phyloP scores from a whole-genome alignment of 2,888 invertebrate genomes.

The Ectobius pallidus region DNA sequence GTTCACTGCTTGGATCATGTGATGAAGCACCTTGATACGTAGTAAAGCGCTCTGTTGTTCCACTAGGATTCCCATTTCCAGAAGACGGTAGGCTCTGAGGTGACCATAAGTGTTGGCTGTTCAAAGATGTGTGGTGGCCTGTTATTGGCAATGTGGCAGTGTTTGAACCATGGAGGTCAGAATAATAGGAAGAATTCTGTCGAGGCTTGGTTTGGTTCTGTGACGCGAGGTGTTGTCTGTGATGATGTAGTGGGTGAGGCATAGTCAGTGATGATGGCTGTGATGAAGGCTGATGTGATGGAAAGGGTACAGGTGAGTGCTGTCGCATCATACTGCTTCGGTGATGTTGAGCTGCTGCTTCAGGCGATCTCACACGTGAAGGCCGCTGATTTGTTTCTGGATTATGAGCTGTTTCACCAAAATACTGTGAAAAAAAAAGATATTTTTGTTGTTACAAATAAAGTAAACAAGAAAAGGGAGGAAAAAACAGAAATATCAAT shows the following conservation, averaged over 20 bases:
- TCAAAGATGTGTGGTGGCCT: background rate
- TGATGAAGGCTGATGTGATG: conserved; percentile 40
- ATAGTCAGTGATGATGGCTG: conserved; percentile 42
- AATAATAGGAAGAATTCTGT: background rate
- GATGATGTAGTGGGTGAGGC: conserved; percentile 45
- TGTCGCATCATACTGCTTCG: conserved; percentile 26
- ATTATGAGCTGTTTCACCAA: conserved; percentile 88
- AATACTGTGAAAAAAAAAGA: conserved; percentile 67
- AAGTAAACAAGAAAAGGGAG: background rate
- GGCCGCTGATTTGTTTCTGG: conserved; percentile 81
- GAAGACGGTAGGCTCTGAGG: background rate
- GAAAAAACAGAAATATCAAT: conserved; percentile 32
- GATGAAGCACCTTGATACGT: conserved; percentile 13
- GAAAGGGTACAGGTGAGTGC: conserved; percentile 22
- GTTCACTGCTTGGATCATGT: background rate
- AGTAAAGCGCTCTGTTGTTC: background rate
- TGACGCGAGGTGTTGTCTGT: conserved; percentile 26
- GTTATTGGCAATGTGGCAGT: conserved; percentile 15
- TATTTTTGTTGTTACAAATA: background rate
- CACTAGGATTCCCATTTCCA: background rate
- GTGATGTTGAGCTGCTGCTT: conserved; percentile 49
- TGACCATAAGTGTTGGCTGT: background rate
- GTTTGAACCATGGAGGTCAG: background rate
- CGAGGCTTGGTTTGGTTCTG: background rate
- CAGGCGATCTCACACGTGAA: conserved; percentile 53